These are phyloP conservation scores for Leptoclinus maculatus DNA, from an alignment of 2,797 vertebrate genomes.

Conservation along the genomic window DNA sequence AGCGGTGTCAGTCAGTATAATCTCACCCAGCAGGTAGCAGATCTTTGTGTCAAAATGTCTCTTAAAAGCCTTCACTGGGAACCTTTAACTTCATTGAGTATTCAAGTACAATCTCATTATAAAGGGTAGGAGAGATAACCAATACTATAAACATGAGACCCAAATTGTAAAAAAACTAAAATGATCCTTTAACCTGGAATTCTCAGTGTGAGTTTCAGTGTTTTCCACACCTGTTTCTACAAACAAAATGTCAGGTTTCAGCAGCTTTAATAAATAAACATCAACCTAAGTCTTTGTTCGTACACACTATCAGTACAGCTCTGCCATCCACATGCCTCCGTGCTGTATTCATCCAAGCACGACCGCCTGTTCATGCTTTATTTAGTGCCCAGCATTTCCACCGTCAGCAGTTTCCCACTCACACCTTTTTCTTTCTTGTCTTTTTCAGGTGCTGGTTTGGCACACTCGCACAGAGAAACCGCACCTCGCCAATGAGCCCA, in stretches of 20 bases:
- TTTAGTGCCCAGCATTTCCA: constrained; percentile 3
- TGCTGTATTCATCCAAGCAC: constrained; percentile 8
- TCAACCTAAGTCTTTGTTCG: not conserved
- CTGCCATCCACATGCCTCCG: constrained; percentile 19
- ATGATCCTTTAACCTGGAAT: not conserved
- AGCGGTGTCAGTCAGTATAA: not conserved
- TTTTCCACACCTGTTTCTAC: not conserved
- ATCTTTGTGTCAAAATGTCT: not conserved
- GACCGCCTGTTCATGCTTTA: constrained; percentile 18
- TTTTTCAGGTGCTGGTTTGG: constrained; percentile 94
- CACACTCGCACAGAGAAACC: constrained; percentile 99
- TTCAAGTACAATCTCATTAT: not conserved
- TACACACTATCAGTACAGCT: constrained; percentile 11
- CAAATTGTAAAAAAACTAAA: not conserved
- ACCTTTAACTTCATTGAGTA: too few relatives aligned
- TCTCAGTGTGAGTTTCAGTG: not conserved
- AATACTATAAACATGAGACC: not conserved
- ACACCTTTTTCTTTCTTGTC: not conserved
- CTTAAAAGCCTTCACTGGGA: too few relatives aligned
- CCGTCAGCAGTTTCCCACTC: constrained; percentile 27
- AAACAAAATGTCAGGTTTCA: constrained; percentile 11
- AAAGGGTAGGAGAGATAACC: not conserved
- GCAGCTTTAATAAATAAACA: constrained; percentile 8
- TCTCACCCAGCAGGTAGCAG: not conserved
- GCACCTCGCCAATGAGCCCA: constrained; percentile 94